Percentiles rank a stretch among this genome's conserved stretches.
phyloP scores from a whole-genome alignment of 2,797 vertebrate species.

The Alosa sapidissima region DNA sequence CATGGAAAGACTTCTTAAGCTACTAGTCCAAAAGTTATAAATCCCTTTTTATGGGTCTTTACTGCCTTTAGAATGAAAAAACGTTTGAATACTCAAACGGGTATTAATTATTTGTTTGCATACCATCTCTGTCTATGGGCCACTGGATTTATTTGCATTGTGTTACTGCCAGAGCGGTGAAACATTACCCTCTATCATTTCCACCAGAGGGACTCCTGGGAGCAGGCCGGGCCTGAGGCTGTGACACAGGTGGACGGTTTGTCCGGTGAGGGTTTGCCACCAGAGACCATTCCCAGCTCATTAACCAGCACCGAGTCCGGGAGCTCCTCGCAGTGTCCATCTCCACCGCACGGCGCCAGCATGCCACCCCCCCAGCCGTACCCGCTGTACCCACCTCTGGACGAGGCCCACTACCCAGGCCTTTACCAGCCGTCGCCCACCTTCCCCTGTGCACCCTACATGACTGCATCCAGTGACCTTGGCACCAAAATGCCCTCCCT shows the following conservation, averaged over 20 bases:
- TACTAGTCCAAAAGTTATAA: too few species aligned
- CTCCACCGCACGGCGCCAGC: slow-evolving; percentile 70
- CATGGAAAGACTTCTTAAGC: too few species aligned
- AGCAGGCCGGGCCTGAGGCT: slow-evolving; percentile 74
- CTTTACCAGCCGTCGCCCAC: slow-evolving; percentile 66
- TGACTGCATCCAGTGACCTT: slow-evolving; percentile 75
- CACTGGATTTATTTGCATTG: too few species aligned
- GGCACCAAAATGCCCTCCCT: slow-evolving; percentile 75
- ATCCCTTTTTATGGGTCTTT: too few species aligned
- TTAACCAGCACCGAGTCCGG: slow-evolving; percentile 74
- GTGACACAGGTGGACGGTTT: slow-evolving; percentile 74
- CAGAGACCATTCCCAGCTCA: slow-evolving; percentile 61
- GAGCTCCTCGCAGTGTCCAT: slow-evolving; percentile 74
- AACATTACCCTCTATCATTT: slow-evolving; percentile 20
- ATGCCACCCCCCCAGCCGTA: slow-evolving; percentile 75
- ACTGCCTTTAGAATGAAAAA: too few species aligned
- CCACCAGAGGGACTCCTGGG: slow-evolving; percentile 87
- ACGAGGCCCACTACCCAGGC: slow-evolving; percentile 81
- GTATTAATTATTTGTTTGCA: too few species aligned
- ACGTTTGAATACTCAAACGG: too few species aligned
- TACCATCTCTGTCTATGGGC: too few species aligned
- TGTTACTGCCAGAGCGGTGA: too few species aligned
- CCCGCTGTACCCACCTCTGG: slow-evolving; percentile 77
- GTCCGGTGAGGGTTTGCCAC: slow-evolving; percentile 72
- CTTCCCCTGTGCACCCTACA: slow-evolving; percentile 77